Evolutionary conservation across 2,888 invertebrate species (phyloP).

Genomic region (Disparrhopalites patrizii): DNA sequence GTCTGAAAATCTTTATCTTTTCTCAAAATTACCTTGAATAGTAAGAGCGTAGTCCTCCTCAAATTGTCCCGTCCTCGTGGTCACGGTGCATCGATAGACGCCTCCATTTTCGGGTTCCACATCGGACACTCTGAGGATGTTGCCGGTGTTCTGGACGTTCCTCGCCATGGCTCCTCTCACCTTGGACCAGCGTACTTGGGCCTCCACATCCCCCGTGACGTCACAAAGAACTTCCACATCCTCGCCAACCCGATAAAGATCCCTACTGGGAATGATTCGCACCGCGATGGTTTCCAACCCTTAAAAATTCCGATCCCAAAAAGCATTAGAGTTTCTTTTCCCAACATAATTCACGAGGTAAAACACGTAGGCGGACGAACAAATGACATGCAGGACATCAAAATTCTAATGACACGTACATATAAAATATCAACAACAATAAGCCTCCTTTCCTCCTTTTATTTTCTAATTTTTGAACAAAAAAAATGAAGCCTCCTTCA

Average conservation of each 20-base stretch:
- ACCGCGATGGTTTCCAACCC: slow-evolving; percentile 48
- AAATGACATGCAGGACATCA: too few species aligned
- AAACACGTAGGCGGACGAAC: too few species aligned
- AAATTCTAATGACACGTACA: too few species aligned
- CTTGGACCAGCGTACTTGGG: slow-evolving; percentile 62
- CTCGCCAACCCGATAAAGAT: slow-evolving; percentile 59
- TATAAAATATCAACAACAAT: too few species aligned
- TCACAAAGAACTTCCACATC: slow-evolving; percentile 63
- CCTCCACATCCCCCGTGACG: slow-evolving; percentile 56
- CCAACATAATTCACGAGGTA: too few species aligned
- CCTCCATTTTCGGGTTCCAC: slow-evolving; percentile 63
- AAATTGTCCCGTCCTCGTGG: slow-evolving; percentile 55
- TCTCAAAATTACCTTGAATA: slow-evolving; percentile 62
- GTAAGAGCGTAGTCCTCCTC: slow-evolving; percentile 59
- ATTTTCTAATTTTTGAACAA: too few species aligned
- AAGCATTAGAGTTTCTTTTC: too few species aligned
- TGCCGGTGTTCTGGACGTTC: slow-evolving; percentile 59
- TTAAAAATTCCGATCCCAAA: too few species aligned
- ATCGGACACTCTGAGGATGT: slow-evolving; percentile 59
- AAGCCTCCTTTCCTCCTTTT: too few species aligned
- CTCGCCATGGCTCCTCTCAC: slow-evolving; percentile 57
- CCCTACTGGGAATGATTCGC: slow-evolving; percentile 53
- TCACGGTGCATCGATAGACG: slow-evolving; percentile 64
- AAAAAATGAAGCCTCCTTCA: too few species aligned
- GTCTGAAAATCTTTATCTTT: slow-evolving; percentile 33